Evolutionary conservation across 2,797 vertebrate species (phyloP), one percentile per base, ranked within the genome.

Genomic region (Paratrypauchen microcephalus): DNA sequence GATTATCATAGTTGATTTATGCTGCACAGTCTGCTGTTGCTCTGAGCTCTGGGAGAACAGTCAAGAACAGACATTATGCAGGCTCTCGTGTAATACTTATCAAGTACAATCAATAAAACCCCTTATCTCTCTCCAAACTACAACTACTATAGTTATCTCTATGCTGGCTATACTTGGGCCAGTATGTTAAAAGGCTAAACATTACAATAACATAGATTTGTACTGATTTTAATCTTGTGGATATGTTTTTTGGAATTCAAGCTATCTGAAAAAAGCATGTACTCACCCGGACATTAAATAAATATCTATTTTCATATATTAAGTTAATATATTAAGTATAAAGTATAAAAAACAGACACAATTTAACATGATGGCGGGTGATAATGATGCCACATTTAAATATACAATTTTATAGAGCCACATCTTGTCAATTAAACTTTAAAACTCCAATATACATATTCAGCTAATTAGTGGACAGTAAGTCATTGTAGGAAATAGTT

Each of bases 1-100:
- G 75, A 84, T 83, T 75, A 77, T 70, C 55, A 71, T 21, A 72
- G 48, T 66, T 80, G 66, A 71, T 75, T 76, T 69, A 71, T 75
- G 61, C 71, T 74, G 50, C 60, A 61, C 71, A 74, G 79, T 75
- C 68, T 73, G 74, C 21, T 36, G n/a, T 69, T 74, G 62, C 52
- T 77, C 55, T 48, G 73, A 63, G n/a, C 69, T 67, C 57, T 67
- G 66, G n/a, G 50, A 68, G 26, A 63, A 61, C 18, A 0, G 13
- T 74, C 62, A 50, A 60, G 54, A 41, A 67, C 65, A 70, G 55
- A 30, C 55, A 55, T 55, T 24, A 1, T 26, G 15, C 64, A 67
- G 16, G 12, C 52, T 24, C 54, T 55, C 9, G 1, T 24, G 21
- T 23, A 56, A 56, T n/a, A 52, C 50, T 52, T 52, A 21, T 9